Conservation (phyloP, 2,888 invertebrate species). For the Caenorhabditis virilis region DNA sequence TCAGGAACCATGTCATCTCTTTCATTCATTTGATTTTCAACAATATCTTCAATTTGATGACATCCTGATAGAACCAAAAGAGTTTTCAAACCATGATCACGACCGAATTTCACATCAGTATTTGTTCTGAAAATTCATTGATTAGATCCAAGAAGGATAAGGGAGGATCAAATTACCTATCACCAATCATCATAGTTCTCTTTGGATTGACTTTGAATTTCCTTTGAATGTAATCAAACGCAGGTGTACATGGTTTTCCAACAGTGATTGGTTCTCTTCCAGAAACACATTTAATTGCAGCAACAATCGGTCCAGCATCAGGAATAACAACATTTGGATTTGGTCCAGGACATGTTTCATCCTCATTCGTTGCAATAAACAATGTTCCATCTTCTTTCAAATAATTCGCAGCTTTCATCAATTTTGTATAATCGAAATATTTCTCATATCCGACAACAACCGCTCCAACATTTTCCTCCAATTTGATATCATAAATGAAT, state of each 20-base stretch:
- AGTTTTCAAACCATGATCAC: slow-evolving; percentile 86
- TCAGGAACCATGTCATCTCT: slow-evolving; percentile 65
- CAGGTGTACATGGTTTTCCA: slow-evolving; percentile 84
- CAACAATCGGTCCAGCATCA: slow-evolving; percentile 80
- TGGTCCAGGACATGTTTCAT: slow-evolving; percentile 80
- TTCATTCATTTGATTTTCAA: slow-evolving; percentile 58
- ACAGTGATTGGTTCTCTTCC: slow-evolving; percentile 76
- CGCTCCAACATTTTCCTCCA: slow-evolving; percentile 77
- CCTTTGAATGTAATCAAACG: slow-evolving; percentile 76
- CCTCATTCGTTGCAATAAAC: slow-evolving; percentile 91
- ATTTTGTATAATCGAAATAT: slow-evolving; percentile 87
- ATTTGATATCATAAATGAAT: slow-evolving; percentile 64
- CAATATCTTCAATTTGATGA: slow-evolving; percentile 59
- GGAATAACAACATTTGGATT: slow-evolving; percentile 73
- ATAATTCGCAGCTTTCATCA: slow-evolving; percentile 88
- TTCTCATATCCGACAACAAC: slow-evolving; percentile 94
- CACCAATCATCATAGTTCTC: slow-evolving; percentile 88
- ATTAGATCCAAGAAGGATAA: background rate
- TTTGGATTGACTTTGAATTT: slow-evolving; percentile 80
- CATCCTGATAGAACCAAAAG: slow-evolving; percentile 76
- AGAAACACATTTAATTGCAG: slow-evolving; percentile 83
- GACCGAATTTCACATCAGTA: slow-evolving; percentile 89
- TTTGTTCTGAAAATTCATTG: slow-evolving; percentile 71
- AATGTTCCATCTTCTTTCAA: slow-evolving; percentile 70
- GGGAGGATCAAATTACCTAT: slow-evolving; percentile 75